Conservation (phyloP, 1,140 invertebrate genomes). For the Drosophila asahinai region DNA sequence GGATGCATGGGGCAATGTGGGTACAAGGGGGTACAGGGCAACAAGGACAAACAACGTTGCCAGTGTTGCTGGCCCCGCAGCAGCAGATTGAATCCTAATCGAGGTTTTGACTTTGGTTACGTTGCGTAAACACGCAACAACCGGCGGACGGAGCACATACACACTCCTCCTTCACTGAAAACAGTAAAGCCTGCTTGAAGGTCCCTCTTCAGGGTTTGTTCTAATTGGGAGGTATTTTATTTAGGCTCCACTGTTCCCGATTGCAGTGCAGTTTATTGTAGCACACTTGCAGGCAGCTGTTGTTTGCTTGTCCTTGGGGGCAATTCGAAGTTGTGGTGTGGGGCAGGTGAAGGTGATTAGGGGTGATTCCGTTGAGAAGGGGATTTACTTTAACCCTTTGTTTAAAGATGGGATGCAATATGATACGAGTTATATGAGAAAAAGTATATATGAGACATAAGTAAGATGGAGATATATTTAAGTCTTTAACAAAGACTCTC, state of each 20-base stretch:
- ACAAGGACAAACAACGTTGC: constrained; percentile 65
- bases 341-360: constrained; percentile 27
- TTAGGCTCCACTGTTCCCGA: constrained; percentile 14
- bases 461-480: background rate
- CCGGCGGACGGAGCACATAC: constrained; percentile 37
- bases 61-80: constrained; percentile 49
- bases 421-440: background rate
- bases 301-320: constrained; percentile 61
- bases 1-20: constrained; percentile 7
- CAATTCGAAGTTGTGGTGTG: constrained; percentile 9
- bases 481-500: no score
- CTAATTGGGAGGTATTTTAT: background rate
- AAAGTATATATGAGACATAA: no score
- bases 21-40: constrained; percentile 17
- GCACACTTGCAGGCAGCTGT: constrained; percentile 71
- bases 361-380: background rate
- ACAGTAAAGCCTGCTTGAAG: constrained; percentile 14
- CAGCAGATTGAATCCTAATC: constrained; percentile 83
- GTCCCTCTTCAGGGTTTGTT: no score
- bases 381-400: constrained; percentile 10
- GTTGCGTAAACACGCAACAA: constrained; percentile 83
- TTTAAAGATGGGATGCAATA: background rate
- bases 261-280: constrained; percentile 67
- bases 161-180: constrained; percentile 4
- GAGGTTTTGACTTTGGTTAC: constrained; percentile 83